These are phyloP conservation scores for Cnemophilus loriae DNA, from an alignment of 2,113 vertebrate genomes.

Conservation along the genomic window DNA sequence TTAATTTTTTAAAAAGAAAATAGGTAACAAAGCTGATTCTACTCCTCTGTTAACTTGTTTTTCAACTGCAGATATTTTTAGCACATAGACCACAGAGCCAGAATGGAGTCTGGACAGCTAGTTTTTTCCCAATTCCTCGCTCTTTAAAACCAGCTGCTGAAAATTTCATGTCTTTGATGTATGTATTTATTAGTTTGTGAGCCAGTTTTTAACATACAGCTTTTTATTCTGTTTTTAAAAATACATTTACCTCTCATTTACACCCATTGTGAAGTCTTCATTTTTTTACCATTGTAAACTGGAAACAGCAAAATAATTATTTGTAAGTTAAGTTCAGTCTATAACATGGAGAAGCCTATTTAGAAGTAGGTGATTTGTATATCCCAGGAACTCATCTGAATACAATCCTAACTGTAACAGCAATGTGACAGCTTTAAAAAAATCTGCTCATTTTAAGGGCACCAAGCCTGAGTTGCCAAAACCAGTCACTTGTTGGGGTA, in stretches of 20 bases:
- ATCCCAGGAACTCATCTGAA: slow-evolving; percentile 9
- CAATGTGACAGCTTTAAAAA: neutral
- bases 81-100: slow-evolving; percentile 20
- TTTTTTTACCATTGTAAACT: slow-evolving; percentile 59
- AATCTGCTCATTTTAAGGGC: neutral
- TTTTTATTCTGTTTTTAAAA: slow-evolving; percentile 70
- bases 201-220: slow-evolving; percentile 61
- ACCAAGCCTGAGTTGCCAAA: slow-evolving; percentile 23
- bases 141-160: slow-evolving; percentile 70
- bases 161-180: slow-evolving; percentile 54
- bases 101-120: slow-evolving; percentile 50
- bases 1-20: slow-evolving; percentile 39
- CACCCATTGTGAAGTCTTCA: slow-evolving; percentile 56
- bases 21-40: slow-evolving; percentile 35
- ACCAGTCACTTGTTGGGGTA: neutral
- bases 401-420: neutral
- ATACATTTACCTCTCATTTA: slow-evolving; percentile 60
- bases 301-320: slow-evolving; percentile 47
- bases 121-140: slow-evolving; percentile 43
- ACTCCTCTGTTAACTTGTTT: slow-evolving; percentile 18
- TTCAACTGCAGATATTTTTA: slow-evolving; percentile 34
- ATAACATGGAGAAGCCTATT: neutral
- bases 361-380: slow-evolving; percentile 35
- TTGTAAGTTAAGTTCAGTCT: slow-evolving; percentile 33
- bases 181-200: slow-evolving; percentile 71